Evolutionary conservation across 2,888 invertebrate genomes (phyloP), one percentile per base, ranked within the genome.

Genomic region (Acanthosepion lycidas): DNA sequence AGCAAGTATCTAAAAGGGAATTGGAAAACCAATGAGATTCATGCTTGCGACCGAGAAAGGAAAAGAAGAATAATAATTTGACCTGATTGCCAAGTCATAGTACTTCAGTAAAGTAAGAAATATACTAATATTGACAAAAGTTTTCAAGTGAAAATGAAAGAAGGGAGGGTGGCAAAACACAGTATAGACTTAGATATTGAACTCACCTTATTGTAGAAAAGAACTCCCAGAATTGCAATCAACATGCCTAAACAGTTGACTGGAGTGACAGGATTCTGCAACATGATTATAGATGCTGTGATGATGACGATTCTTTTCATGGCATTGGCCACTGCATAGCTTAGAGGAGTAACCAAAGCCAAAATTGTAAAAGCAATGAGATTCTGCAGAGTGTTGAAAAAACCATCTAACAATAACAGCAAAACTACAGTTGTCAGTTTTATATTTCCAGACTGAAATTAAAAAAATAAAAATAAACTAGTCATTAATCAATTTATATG

Each of bases 251-350:
- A 98, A 96, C 99, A 98, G 98, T 99, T 99, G 94, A 98, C 97
- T 96, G 98, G 98, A 91, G 99, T 98, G 91, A 99, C 99, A 9
- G 99, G 99, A 98, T 99, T 99, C 94, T 98, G 98, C 96, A 99
- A 98, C 96, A 99, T 98, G 95, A 99, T 97, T 96, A 99, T 98
- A 94, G 99, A 99, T 64, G 98, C 98, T 26, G 98, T 98, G 97
- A 99, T 99, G 95, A 99, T 99, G 96, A 97, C 97, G 96, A 99
- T 99, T 96, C 99, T 98, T 98, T 99, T 99, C 94, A 99, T 99
- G 53, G 99, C 99, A 97, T 99, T 99, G 94, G 99, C 99, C 95
- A 99, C 99, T 0, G 99, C 99, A 97, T 99, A 99, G 0, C 99
- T 99, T 64, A 99, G 98, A 91, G 99, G 99, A n/a, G 99, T 98